Conservation (phyloP, 2,888 invertebrate genomes). For the Noctua janthe region DNA sequence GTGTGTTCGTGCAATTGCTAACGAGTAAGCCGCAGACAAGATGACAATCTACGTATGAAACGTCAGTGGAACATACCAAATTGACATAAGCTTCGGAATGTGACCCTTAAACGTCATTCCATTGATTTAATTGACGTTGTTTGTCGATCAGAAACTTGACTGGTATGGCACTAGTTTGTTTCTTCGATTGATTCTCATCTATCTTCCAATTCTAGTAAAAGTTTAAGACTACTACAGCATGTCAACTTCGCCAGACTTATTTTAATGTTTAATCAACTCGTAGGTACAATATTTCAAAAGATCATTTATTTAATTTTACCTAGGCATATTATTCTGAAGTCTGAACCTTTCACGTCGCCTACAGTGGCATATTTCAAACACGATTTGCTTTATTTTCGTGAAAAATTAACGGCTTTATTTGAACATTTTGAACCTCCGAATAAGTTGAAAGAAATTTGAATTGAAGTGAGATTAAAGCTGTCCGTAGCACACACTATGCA, state of each 20-base stretch:
- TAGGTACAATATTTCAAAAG: not conserved
- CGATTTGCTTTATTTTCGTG: constrained; percentile 33
- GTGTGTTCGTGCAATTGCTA: constrained; percentile 23
- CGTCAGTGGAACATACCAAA: constrained; percentile 46
- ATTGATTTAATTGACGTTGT: constrained; percentile 37
- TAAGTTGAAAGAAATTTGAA: constrained; percentile 55
- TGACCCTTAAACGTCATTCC: constrained; percentile 40
- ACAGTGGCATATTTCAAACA: constrained; percentile 15
- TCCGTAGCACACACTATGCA: constrained; percentile 63
- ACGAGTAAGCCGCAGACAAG: constrained; percentile 33
- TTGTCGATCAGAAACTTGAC: constrained; percentile 11
- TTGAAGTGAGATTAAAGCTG: constrained; percentile 65
- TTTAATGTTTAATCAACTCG: not conserved
- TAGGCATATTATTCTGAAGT: not conserved
- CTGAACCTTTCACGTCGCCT: not conserved
- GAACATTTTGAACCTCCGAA: constrained; percentile 21
- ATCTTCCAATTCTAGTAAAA: not conserved
- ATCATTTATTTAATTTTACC: not conserved
- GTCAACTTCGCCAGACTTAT: not conserved
- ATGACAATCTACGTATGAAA: constrained; percentile 42
- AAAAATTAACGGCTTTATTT: constrained; percentile 48
- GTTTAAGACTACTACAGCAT: not conserved
- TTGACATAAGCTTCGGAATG: constrained; percentile 47
- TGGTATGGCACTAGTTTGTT: not conserved
- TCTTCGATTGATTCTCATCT: not conserved